phyloP scores from a whole-genome alignment of 2,113 vertebrate species.

The Ceyx melanurus region DNA sequence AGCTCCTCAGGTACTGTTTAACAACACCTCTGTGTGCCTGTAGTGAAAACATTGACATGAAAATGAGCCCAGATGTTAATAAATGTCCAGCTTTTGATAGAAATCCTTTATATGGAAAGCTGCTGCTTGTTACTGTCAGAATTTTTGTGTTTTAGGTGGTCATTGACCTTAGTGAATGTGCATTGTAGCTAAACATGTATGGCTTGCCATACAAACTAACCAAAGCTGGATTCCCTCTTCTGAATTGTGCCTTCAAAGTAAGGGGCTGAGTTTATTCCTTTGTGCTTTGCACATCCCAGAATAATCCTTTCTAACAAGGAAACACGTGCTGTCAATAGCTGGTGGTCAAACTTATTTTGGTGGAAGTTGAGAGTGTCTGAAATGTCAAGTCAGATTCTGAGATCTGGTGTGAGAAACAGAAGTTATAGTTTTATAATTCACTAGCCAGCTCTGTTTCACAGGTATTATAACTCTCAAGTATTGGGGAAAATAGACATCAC shows the following conservation, averaged over 20 bases:
- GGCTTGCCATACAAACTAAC: conserved; percentile 62
- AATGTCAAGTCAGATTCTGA: background rate
- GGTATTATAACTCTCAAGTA: background rate
- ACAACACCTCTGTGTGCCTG: background rate
- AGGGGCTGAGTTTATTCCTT: conserved; percentile 57
- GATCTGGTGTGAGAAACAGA: background rate
- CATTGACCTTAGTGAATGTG: conserved; percentile 59
- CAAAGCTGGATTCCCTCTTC: conserved; percentile 53
- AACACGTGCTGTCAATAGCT: conserved; percentile 10
- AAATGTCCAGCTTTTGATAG: background rate
- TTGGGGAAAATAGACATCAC: background rate
- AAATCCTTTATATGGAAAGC: conserved; percentile 19
- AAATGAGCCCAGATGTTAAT: background rate
- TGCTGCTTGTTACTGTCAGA: conserved; percentile 44
- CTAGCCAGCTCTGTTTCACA: background rate
- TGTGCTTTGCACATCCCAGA: conserved; percentile 50
- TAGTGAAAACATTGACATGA: background rate
- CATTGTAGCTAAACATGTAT: conserved; percentile 64
- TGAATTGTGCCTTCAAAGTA: conserved; percentile 61
- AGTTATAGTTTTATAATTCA: background rate
- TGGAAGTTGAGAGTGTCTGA: background rate
- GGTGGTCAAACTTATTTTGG: background rate
- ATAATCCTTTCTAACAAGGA: conserved; percentile 25
- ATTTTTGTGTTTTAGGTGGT: conserved; percentile 66
- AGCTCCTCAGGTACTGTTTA: conserved; percentile 80